Base-by-base conservation (phyloP, 1,140 invertebrate genomes). In the Venturia canescens region DNA sequence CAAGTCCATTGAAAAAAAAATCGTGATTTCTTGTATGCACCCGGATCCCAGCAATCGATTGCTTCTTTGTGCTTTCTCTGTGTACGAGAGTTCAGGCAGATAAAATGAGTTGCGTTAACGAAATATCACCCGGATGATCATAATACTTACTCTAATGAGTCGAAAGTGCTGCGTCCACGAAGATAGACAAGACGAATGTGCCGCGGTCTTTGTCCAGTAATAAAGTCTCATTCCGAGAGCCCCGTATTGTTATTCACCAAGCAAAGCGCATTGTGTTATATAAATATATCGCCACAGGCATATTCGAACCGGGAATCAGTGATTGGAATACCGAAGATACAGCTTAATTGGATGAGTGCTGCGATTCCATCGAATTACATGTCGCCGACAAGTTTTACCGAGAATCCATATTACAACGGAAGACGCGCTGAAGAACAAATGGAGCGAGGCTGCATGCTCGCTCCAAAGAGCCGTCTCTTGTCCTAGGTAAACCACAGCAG, bases 341-440 rank as follows among this genome's bases (percentile, higher is more conserved):
- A 38, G 50, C 53, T 76, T 76, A 76, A 76, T 76, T 76, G 74
- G 74, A 63, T 27, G 53, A 27, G 71, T 74, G 74, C 31, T 63
- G 27, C 18, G 53, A 76, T 76, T 76, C 29, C 74, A 76, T 76
- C 29, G 31, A 76, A 76, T 76, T 60, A 38, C 13, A 60, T 60
- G 60, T 60, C 23, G n/a, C 66, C 66, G 31, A 1, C 5, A 31
- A 31, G 66, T 31, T 69, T 34, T 69, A 23, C 27, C 18, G 29
- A 57, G 6, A 34, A 50, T 27, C 50, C 57, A 66, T 44, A n/a
- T n/a, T n/a, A 21, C 31, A 15, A 77, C 57, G 75, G 75, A 77
- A 77, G 75, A 77, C 75, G 75, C 44, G 29, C 57, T 18, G 53
- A 26, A 44, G 75, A 77, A 77, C 75, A 76, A 76, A 60, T 77